Percentiles rank a stretch among this genome's conserved stretches.
Conservation (phyloP, 1,140 invertebrate genomes). For the Nasonia longicornis region DNA sequence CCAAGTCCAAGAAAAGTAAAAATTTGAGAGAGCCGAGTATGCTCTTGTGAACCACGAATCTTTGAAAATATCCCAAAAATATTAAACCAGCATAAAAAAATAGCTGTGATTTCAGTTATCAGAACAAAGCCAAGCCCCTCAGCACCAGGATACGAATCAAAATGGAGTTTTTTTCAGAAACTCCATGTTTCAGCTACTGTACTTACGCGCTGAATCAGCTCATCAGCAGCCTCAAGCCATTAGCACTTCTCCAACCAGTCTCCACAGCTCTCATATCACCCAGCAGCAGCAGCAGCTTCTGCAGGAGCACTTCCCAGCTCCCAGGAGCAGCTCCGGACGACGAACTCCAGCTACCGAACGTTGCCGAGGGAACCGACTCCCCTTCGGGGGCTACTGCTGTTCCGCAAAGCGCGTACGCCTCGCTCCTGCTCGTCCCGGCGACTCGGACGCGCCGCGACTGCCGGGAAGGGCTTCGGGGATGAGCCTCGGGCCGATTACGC, state of each 20-base stretch:
- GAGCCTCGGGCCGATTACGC: too few species aligned
- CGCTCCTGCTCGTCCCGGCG: background rate
- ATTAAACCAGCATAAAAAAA: constrained; percentile 12
- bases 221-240: constrained; percentile 4
- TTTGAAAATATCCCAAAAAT: background rate
- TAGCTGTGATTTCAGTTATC: constrained; percentile 37
- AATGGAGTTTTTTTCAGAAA: constrained; percentile 47
- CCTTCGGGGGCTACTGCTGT: background rate
- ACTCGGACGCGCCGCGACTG: too few species aligned
- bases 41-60: background rate
- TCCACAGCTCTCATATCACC: constrained; percentile 1
- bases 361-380: background rate
- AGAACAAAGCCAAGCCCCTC: constrained; percentile 28
- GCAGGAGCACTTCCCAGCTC: background rate
- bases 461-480: background rate
- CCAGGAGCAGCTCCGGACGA: background rate
- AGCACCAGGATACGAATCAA: constrained; percentile 35
- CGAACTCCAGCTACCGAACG: background rate
- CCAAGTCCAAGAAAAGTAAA: background rate
- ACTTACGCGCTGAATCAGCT: constrained; percentile 45
- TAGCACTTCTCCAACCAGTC: background rate
- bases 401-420: background rate
- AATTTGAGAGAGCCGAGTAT: background rate
- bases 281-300: background rate
- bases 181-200: constrained; percentile 47